Base-by-base conservation (phyloP, 2,888 invertebrate genomes). In the Sphaerophoria rueppellii region DNA sequence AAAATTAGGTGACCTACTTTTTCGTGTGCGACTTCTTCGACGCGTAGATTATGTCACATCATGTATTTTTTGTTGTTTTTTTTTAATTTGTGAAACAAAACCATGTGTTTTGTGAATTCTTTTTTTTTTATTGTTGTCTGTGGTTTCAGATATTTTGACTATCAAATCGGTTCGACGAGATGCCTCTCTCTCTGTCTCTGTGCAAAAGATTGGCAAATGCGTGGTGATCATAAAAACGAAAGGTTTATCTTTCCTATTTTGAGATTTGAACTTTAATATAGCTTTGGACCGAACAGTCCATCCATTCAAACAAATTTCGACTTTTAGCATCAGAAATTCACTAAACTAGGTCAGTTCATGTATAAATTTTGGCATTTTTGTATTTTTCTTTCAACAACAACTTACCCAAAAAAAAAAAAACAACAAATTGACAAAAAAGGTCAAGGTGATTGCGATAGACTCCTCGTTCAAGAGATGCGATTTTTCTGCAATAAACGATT, bases 1-100 rank as follows among this genome's bases (percentile, higher is more conserved):
- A 83, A 55, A 86, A 86, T 86, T 86, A 82, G 86, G 86, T 86
- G 86, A 86, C 86, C 86, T 82, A 86, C 86, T 82, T 86, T 24
- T 86, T 78, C 48, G 60, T 78, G 76, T 65, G 77, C 74, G 55
- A 73, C 24, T 24, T 24, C 24, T 24, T 24, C 24, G 24, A 24
- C 24, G 24, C 77, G 81, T 60, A 72, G 81, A 82, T 86, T 86
- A 86, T 86, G 86, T 86, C 86, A 86, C 77, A 77, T 69, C 57
- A 58, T 14, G 69, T 55, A 37, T 48, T 63, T 16, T 40, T 61
- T 65, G 67, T 48, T 57, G 12, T 70, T 72, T 24, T 60, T 40
- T 77, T 54, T 73, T 69, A 35, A 70, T 63, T 63, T 48, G 43
- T 43, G 14, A 50, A 61, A 35, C 46, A 55, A n/a, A 57, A 46